Base-by-base conservation (phyloP, 2,113 vertebrate species). In the Opisthocomus hoazin region DNA sequence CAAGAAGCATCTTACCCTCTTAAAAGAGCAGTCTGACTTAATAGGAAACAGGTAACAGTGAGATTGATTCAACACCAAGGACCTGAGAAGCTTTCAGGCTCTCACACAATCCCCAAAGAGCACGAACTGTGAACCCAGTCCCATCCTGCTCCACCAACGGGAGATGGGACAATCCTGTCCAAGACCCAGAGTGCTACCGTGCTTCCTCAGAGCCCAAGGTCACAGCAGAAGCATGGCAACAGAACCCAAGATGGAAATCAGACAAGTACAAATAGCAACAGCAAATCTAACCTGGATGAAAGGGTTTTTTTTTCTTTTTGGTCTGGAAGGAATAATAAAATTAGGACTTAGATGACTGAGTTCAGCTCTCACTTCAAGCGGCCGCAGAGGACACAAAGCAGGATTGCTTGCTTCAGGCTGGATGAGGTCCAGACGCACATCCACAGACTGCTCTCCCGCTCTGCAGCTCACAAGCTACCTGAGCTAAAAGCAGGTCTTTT, bases 201-300 rank as follows among this genome's bases (percentile, higher is more conserved):
- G 8, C 51, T 41, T 46, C 87, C 87, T 61, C 65, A 73, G 45
- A 73, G 87, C 65, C 39, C 0, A 0, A 54, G 70, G 79, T 57
- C 74, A 85, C 5, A 4, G 48, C 57, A 69, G 45, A 45, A 77
- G 46, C 24, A 30, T 0, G 0, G 63, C 54, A 61, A 50, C 29
- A 58, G 39, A 39, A 79, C 78, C 36, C 69, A 57, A 36, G 45
- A 70, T 19, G 61, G 73, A 89, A 91, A 94, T 57, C 0, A 87
- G 82, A 41, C 37, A 65, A 76, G 66, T 50, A 89, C 65, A n/a
- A n/a, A n/a, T n/a, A n/a, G n/a, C n/a, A n/a, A 84, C 73, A 94
- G 74, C 51, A 91, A 87, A 95, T 51, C 32, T n/a, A 80, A 57
- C 64, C 64, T 24, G 50, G n/a, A 39, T 65, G 54, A 86, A 90